A percentile compares a stretch with the other conserved stretches of the same genome.
Conservation (phyloP, 2,797 vertebrate genomes). For the Eulemur coronatus region DNA sequence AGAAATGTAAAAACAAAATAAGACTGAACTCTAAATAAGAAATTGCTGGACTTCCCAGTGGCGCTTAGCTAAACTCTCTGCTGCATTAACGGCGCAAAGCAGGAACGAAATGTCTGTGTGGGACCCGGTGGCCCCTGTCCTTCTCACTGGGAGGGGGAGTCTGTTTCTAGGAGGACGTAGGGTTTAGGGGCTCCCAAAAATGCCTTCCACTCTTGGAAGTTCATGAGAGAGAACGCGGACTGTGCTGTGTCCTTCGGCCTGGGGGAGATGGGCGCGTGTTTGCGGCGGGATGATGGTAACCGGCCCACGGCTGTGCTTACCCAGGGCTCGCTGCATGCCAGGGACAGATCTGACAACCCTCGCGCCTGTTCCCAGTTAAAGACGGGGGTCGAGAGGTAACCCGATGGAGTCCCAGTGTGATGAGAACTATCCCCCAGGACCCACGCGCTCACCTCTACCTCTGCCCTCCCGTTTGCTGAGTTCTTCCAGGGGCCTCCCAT, state of each 20-base stretch:
- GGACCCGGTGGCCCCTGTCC: accelerated
- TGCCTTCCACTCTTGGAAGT: background rate
- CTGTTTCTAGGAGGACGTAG: background rate
- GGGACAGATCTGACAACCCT: accelerated
- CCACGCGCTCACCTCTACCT: too few relatives aligned
- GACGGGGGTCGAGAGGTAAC: accelerated
- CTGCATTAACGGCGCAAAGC: accelerated
- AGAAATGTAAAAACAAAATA: background rate
- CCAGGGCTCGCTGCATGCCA: accelerated
- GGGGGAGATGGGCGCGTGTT: accelerated
- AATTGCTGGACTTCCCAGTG: background rate
- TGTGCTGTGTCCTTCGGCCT: background rate
- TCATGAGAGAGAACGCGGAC: background rate
- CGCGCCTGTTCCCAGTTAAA: accelerated
- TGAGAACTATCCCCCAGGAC: background rate
- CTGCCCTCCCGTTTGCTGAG: accelerated
- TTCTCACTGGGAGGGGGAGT: accelerated
- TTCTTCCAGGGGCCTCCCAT: background rate
- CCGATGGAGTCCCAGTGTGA: background rate
- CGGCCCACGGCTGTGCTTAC: accelerated
- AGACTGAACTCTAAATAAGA: background rate
- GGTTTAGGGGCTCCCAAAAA: accelerated
- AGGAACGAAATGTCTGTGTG: accelerated
- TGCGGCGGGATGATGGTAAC: accelerated
- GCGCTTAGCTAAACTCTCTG: accelerated